phyloP scores from a whole-genome alignment of 2,888 invertebrate species.

The Drosophila paramelanica region DNA sequence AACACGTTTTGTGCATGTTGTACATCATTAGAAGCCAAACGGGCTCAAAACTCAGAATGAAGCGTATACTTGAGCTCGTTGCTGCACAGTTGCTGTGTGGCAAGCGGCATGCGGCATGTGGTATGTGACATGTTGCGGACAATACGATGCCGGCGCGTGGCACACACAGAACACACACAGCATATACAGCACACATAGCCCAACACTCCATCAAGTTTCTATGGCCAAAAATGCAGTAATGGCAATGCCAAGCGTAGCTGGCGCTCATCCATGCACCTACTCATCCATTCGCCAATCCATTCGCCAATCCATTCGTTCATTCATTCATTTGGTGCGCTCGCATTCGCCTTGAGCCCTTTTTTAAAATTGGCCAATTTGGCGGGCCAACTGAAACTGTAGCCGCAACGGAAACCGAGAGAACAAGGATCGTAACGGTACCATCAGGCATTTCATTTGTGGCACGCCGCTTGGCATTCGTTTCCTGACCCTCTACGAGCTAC shows the following conservation, averaged over 20 bases:
- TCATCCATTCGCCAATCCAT: constrained; percentile 5
- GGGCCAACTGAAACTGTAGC: constrained; percentile 22
- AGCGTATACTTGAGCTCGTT: constrained; percentile 1
- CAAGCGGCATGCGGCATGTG: constrained; percentile 32
- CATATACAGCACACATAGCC: constrained; percentile 4
- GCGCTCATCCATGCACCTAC: constrained; percentile 1
- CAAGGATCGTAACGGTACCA: constrained; percentile 6
- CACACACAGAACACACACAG: constrained; percentile 11
- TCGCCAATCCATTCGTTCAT: constrained; percentile 10
- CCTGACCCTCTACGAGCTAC: neutral
- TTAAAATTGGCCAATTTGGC: constrained; percentile 71
- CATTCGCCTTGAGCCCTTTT: constrained; percentile 31
- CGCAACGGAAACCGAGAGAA: constrained; percentile 11
- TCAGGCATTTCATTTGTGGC: constrained; percentile 35
- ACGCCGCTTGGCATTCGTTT: constrained; percentile 1
- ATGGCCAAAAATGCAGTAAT: constrained; percentile 51
- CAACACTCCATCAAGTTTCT: neutral
- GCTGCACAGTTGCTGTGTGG: constrained; percentile 4
- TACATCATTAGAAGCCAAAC: constrained; percentile 63
- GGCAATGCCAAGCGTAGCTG: constrained; percentile 56
- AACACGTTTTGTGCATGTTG: constrained; percentile 72
- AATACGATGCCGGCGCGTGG: constrained; percentile 46
- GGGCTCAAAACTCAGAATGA: constrained; percentile 7
- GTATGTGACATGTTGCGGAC: constrained; percentile 32
- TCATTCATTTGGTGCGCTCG: neutral